Evolutionary conservation across 2,888 invertebrate species (phyloP), one percentile per base, ranked within the genome.

Genomic region (Dicyrtomina minuta): DNA sequence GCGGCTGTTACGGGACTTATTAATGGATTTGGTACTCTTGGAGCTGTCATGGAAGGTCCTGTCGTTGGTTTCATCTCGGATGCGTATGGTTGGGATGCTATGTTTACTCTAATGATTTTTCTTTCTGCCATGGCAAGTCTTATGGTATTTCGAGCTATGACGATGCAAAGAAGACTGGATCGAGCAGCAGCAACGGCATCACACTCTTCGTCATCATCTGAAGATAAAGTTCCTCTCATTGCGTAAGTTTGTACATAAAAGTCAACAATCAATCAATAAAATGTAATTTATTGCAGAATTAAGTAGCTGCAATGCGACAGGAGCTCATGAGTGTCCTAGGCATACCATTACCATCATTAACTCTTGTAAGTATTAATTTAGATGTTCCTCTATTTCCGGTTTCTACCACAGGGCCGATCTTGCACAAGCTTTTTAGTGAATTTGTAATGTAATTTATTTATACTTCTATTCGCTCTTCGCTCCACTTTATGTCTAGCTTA

Each of bases 11-110:
- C 83, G n/a, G 83, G 80, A 6, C 72, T 83, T 8, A 81, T 84
- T 12, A 84, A 84, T 79, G 84, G 84, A 78, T 81, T 84, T 79
- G 83, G 83, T 5, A 83, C 82, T 68, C 77, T 84, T 60, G 84
- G 84, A 1, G 82, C 83, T 2, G 82, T 83, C 60, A 70, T 83
- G 17, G 83, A 84, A 70, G 84, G 84, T 0, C 84, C 84, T 13
- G 71, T 84, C 4, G 81, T 84, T 51, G 83, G 83, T 1, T 75
- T 80, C 41, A 78, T 83, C n/a, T 80, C 82, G 1, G 80, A 81
- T 15, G 65, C 77, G 13, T 82, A 81, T 68, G 83, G 83, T 24
- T 84, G 83, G 83, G 77, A 80, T 12, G 81, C 82, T 17, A 81
- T 84, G 81, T 82, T 83, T 66, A 79, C 81, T 49, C 75, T 82